Evolutionary conservation across 2,113 vertebrate species (phyloP).

Genomic region (Syrrhaptes paradoxus): DNA sequence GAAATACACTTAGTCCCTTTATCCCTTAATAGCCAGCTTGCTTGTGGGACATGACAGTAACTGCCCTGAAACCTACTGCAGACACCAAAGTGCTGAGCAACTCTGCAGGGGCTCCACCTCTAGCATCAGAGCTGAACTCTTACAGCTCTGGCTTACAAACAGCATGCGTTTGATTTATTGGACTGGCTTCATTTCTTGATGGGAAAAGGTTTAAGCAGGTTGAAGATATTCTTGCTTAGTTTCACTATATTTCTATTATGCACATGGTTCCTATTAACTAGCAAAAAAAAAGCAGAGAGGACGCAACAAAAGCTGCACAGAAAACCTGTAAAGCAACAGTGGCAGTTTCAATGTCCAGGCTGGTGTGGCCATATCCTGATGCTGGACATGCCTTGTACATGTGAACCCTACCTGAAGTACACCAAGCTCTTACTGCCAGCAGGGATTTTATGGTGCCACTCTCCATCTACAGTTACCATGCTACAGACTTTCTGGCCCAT

Average conservation of each 20-base stretch:
- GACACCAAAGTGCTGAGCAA: not conserved
- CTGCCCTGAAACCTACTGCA: not conserved
- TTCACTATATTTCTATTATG: not conserved
- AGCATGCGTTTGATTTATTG: not conserved
- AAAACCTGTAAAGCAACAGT: not conserved
- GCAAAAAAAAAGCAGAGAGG: not conserved
- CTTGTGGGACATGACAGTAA: not conserved
- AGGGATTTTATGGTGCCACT: not conserved
- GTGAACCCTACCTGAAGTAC: not conserved
- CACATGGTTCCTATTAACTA: not conserved
- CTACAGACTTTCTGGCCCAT: not conserved
- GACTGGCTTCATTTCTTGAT: not conserved
- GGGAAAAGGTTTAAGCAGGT: not conserved
- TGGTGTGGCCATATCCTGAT: not conserved
- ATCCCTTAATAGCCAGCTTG: not conserved
- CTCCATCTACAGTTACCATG: not conserved
- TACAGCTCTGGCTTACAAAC: not conserved
- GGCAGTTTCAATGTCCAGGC: not conserved
- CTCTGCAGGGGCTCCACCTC: not conserved
- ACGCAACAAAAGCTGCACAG: not conserved
- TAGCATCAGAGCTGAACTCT: not conserved
- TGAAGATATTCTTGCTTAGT: not conserved
- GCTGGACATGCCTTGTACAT: not conserved
- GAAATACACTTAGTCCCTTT: not conserved
- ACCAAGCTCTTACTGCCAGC: not conserved